Conservation (phyloP, 2,113 vertebrate species). For the Cercocebus atys region DNA sequence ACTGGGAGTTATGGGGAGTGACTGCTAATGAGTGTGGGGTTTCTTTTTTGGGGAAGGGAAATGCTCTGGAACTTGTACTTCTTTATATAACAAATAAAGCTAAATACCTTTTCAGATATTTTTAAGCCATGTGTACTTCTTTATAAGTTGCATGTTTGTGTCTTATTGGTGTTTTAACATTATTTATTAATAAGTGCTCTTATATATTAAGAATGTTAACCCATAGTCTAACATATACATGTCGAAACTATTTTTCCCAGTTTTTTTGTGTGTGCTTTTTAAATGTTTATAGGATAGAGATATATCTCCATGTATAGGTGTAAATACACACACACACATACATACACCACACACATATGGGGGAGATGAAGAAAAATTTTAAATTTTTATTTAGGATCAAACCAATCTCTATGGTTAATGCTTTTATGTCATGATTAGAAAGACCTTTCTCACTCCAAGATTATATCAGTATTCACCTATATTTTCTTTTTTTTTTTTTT, state of each 20-base stretch:
- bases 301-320: background rate
- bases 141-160: background rate
- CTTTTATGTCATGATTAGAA: background rate
- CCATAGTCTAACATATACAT: background rate
- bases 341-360: background rate
- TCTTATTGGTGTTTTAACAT: background rate
- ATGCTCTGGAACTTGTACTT: background rate
- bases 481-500: too few relatives aligned
- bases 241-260: background rate
- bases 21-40: background rate
- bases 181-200: background rate
- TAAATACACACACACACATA: too few relatives aligned
- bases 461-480: background rate
- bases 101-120: background rate
- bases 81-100: background rate
- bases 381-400: background rate
- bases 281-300: background rate
- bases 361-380: background rate
- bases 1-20: background rate
- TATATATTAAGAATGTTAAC: constrained; percentile 30
- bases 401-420: background rate
- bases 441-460: background rate
- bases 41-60: background rate
- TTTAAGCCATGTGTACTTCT: background rate
- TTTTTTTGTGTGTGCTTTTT: background rate